Base-by-base conservation (phyloP, 2,888 invertebrate genomes). In the Lochmaea capreae region DNA sequence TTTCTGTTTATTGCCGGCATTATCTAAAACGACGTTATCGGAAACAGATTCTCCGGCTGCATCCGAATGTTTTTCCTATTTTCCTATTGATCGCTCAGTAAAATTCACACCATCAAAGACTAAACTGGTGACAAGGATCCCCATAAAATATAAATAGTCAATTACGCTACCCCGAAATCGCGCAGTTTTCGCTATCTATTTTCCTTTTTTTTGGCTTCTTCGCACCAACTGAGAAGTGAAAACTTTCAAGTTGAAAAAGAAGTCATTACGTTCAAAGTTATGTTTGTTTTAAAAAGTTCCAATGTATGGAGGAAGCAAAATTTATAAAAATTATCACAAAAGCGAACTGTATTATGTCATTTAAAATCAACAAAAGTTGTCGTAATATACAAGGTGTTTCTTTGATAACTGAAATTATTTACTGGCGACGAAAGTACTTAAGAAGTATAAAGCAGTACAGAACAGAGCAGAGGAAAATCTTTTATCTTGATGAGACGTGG, bases 101-200 rank as follows among this genome's bases (percentile, higher is more conserved):
- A 71, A 71, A 71, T 71, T 65, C 71, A 65, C 58, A 65, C 65
- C 46, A 65, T 65, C 70, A 71, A 69, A 72, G 70, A 59, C 62
- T 66, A 70, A 70, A 75, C 63, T 72, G 72, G 72, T 46, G 71
- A 71, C 71, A 71, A 71, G 71, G 43, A 62, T 70, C 18, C 65
- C 57, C 70, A 70, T 70, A 68, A 68, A 68, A 68, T 68, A 68
- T 70, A 70, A 71, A 71, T 71, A 65, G 71, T 65, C 71, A 65
- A 71, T 71, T 71, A 71, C 39, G 71, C 43, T 65, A 58, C 70
- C 70, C 65, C 70, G 18, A 65, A 65, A 70, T 70, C 54, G 70
- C 16, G 57, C n/a, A 46, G 26, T 70, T 70, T 42, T 6, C 42
- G 68, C 46, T 57, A 39, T 22, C 39, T 57, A 18, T 12, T 12